phyloP scores from a whole-genome alignment of 2,888 invertebrate genomes.

The Caenorhabditis doughertyi region DNA sequence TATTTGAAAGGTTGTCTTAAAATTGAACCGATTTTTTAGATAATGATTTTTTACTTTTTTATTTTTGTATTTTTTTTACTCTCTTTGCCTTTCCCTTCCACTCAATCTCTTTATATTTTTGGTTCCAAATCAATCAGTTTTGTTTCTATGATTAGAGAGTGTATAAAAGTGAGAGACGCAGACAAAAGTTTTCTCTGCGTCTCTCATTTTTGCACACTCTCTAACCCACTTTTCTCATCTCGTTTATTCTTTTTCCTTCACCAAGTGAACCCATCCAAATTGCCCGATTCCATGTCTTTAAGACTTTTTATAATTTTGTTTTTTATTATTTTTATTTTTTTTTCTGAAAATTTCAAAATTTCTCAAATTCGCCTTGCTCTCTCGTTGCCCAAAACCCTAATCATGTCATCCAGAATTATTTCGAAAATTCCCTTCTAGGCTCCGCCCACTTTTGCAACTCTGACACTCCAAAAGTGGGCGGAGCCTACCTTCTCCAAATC shows the following conservation, averaged over 20 bases:
- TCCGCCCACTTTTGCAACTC: conserved; percentile 1
- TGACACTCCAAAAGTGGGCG: conserved; percentile 15
- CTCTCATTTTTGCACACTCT: no score
- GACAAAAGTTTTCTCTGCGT: no score
- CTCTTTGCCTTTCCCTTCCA: not conserved
- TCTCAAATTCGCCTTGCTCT: not conserved
- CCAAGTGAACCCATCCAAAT: conserved; percentile 33
- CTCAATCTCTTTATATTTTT: conserved; percentile 47
- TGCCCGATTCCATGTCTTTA: conserved; percentile 9
- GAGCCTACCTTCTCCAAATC: conserved; percentile 20
- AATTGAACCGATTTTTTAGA: no score
- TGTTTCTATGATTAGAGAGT: no score
- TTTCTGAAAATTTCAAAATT: conserved; percentile 18
- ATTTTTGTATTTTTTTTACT: not conserved
- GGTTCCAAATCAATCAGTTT: conserved; percentile 31
- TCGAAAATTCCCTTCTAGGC: conserved; percentile 14
- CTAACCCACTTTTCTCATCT: no score
- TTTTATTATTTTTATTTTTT: not conserved
- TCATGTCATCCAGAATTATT: conserved; percentile 36
- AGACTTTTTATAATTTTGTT: conserved; percentile 26
- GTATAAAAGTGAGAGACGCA: no score
- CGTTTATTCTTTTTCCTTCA: conserved; percentile 20
- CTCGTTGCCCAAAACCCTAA: conserved; percentile 7
- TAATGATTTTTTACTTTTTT: no score
- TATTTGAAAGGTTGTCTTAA: conserved; percentile 25